Base-by-base conservation (phyloP, 2,113 vertebrate species). In the Antigone vipio region DNA sequence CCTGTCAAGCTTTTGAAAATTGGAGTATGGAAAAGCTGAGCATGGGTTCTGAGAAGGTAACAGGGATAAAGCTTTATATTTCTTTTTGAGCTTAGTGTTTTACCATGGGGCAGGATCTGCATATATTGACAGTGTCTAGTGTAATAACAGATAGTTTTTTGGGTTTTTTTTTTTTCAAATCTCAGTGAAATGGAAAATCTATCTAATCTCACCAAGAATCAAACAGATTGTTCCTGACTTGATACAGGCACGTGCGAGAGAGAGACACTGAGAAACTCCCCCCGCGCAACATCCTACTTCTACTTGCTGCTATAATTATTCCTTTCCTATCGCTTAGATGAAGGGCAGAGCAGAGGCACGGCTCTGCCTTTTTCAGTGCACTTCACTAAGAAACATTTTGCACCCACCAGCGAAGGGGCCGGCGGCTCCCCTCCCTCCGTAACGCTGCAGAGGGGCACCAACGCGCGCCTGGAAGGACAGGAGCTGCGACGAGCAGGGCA, bases 381-480 rank as follows among this genome's bases (percentile, higher is more conserved):
- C 30, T 58, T 71, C 59, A 20, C 26, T 52, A 72, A 1, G 8
- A 12, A 21, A 27, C 21, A 5, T 62, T 79, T 50, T 40, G 38
- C 60, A 47, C 9, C 21, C 26, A 6, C 30, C 15, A 9, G 29
- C 1, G 8, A 4, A 76, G 58, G 8, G 60, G 23, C 19, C 55
- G 56, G 30, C 29, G 60, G 58, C 18, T 42, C 7, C 24, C 15
- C 42, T 69, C 55, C 53, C 30, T 67, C 6, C 1, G 11, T 44
- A 50, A 2, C 3, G 2, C 50, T 66, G 42, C 50, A 53, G 50
- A 49, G 38, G 24, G 8, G 10, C 45, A 73, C 40, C 9, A 4
- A 23, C 27, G 15, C 0, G 0, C 1, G 0, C 9, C 11, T 56
- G 49, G 1, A 9, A n/a, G 66, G 24, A 7, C 32, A 12, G 50